Evolutionary conservation across 2,888 invertebrate species (phyloP).

Genomic region (Ligdia adustata): DNA sequence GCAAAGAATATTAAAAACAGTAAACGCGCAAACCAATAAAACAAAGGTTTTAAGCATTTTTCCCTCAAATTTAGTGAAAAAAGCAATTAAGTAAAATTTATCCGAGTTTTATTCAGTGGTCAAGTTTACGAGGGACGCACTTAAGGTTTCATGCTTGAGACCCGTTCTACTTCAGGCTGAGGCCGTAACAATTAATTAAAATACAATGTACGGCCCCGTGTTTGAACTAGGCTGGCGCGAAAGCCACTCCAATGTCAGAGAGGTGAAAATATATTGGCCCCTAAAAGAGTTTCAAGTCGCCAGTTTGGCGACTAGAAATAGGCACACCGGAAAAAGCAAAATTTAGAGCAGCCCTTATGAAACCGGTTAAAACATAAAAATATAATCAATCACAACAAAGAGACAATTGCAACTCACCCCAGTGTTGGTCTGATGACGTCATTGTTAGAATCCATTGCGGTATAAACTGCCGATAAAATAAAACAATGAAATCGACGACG

Average conservation of each 20-base stretch:
- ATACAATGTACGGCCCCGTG: constrained; percentile 63
- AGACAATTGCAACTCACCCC: constrained; percentile 8
- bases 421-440: constrained; percentile 26
- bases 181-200: constrained; percentile 78
- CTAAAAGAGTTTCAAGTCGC: constrained; percentile 24
- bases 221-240: constrained; percentile 39
- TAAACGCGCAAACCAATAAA: constrained; percentile 33
- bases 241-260: constrained; percentile 45
- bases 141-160: constrained; percentile 62
- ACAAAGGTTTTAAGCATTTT: constrained; percentile 38
- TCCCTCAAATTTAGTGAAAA: constrained; percentile 42
- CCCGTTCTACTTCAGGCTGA: constrained; percentile 65
- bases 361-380: not conserved
- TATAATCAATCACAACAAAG: constrained; percentile 2
- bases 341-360: no score
- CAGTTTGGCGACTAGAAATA: not conserved
- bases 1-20: constrained; percentile 16
- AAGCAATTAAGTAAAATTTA: constrained; percentile 59
- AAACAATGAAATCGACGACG: constrained; percentile 11
- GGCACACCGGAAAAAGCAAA: not conserved
- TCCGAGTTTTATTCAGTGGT: constrained; percentile 54
- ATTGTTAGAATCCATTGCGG: constrained; percentile 48
- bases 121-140: constrained; percentile 48
- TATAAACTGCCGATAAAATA: constrained; percentile 54
- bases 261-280: constrained; percentile 34